phyloP scores from a whole-genome alignment of 2,888 invertebrate species.

The Harpagoxenus sublaevis region DNA sequence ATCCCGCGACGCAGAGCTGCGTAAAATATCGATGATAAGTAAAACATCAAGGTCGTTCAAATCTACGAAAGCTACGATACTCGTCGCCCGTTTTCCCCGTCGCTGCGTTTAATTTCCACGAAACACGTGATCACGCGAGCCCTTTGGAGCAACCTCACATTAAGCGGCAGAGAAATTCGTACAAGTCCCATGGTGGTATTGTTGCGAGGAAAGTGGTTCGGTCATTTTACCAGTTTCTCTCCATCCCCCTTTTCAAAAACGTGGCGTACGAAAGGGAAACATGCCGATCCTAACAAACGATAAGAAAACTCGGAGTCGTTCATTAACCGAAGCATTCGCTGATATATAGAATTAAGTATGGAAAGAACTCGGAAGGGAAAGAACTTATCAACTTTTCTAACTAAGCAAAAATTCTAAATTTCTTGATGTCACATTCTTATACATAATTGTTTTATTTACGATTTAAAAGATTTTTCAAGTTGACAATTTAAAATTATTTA shows the following conservation, averaged over 20 bases:
- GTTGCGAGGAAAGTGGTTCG: neutral
- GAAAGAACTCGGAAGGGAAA: neutral
- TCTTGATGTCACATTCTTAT: neutral
- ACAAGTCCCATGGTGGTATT: neutral
- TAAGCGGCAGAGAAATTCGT: constrained; percentile 36
- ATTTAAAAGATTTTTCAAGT: neutral
- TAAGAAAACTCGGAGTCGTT: constrained; percentile 26
- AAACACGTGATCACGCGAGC: constrained; percentile 54
- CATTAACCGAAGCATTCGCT: constrained; percentile 15
- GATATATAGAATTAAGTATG: neutral
- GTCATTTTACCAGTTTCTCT: constrained; percentile 12
- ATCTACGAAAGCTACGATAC: constrained; percentile 21
- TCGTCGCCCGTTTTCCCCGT: neutral
- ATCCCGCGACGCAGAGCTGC: neutral
- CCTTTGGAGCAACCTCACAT: constrained; percentile 10
- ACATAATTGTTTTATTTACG: neutral
- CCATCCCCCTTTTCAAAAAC: neutral
- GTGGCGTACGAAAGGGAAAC: constrained; percentile 8
- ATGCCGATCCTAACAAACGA: neutral
- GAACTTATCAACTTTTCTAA: neutral
- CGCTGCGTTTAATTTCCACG: constrained; percentile 42
- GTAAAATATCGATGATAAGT: constrained; percentile 36
- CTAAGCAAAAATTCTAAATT: neutral
- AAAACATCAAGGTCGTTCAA: constrained; percentile 46
- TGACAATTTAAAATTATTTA: neutral